These are phyloP conservation scores for Atrichornis clamosus DNA, from an alignment of 2,113 vertebrate genomes.

Conservation along the genomic window DNA sequence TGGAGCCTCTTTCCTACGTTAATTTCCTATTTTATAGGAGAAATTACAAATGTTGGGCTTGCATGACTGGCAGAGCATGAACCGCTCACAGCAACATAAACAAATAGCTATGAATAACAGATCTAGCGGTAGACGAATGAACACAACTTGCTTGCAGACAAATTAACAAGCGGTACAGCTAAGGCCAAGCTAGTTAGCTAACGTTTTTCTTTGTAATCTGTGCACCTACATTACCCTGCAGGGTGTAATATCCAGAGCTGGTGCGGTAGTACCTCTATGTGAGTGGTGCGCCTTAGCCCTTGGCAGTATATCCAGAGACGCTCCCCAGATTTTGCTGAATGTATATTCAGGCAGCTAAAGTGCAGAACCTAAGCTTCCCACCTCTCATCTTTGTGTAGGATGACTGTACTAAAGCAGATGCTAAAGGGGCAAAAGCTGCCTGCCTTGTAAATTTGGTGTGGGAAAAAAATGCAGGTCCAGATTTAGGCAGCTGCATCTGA, in stretches of 20 bases:
- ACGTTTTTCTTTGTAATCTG: background rate
- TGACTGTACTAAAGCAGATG: background rate
- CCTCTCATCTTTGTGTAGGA: background rate
- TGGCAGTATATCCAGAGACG: background rate
- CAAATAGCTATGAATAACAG: constrained; percentile 23
- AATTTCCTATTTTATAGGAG: constrained; percentile 35
- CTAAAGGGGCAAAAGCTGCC: background rate
- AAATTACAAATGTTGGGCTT: constrained; percentile 27
- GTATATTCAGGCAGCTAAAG: background rate
- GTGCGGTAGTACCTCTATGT: background rate
- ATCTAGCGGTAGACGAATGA: background rate
- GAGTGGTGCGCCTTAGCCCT: background rate
- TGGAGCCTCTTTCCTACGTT: background rate
- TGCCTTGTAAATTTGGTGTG: background rate
- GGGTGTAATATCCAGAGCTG: background rate
- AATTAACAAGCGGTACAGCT: background rate
- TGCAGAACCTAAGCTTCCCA: background rate
- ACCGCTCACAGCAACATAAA: constrained; percentile 27
- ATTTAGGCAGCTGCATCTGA: background rate
- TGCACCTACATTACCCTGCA: background rate
- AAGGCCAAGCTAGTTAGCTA: background rate
- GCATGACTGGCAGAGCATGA: constrained; percentile 39
- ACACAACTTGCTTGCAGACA: background rate
- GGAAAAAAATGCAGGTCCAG: background rate
- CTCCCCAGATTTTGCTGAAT: background rate